Evolutionary conservation across 2,888 invertebrate genomes (phyloP).

Genomic region (Eupeodes latifasciatus): DNA sequence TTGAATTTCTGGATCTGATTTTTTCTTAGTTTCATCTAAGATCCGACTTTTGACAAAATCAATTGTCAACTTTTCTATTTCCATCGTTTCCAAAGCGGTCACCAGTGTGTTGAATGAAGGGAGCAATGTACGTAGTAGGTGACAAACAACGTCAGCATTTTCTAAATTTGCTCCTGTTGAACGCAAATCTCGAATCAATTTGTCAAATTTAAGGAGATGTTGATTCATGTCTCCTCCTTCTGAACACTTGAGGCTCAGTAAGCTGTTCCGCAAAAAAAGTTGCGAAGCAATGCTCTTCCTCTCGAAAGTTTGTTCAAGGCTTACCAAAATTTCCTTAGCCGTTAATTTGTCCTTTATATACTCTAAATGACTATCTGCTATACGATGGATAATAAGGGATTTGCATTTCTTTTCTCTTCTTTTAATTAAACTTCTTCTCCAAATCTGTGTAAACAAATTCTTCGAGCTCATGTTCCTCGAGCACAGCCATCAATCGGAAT

Average conservation of each 20-base stretch:
- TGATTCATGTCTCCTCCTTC: constrained; percentile 1
- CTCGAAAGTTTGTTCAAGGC: no score
- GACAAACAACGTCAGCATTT: no score
- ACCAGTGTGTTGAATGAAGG: no score
- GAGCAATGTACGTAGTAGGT: no score
- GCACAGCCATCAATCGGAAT: not conserved
- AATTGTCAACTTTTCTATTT: no score
- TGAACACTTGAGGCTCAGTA: not conserved
- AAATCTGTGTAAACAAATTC: no score
- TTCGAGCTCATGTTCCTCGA: not conserved
- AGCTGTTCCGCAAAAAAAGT: not conserved
- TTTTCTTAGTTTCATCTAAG: not conserved
- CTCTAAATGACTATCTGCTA: not conserved
- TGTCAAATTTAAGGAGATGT: not conserved
- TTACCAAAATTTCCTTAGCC: not conserved
- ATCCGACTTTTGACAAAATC: not conserved
- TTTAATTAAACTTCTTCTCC: not conserved
- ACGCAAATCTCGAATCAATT: not conserved
- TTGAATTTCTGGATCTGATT: no score
- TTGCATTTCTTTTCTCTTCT: no score
- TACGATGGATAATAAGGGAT: not conserved
- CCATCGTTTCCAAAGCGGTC: no score
- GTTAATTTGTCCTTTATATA: not conserved
- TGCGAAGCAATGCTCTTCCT: no score
- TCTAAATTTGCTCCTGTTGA: not conserved